Conservation (phyloP, 1,140 invertebrate genomes). For the Drosophila burlai region DNA sequence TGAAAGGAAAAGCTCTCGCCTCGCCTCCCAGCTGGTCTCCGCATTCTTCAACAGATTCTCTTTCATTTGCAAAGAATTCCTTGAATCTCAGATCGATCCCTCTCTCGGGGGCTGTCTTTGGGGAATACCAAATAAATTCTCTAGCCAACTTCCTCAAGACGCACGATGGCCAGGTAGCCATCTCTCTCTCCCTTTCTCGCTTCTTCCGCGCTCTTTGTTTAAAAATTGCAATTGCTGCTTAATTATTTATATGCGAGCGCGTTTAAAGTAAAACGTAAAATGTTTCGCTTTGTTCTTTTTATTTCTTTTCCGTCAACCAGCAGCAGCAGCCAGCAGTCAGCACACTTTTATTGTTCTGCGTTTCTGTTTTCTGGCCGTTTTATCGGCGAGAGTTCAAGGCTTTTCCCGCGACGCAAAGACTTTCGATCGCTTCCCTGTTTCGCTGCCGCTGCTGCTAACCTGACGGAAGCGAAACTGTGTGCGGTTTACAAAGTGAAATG, state of each 20-base stretch:
- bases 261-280: constrained; percentile 63
- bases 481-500: constrained; percentile 51
- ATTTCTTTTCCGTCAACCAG: constrained; percentile 30
- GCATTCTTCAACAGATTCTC: constrained; percentile 11
- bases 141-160: constrained; percentile 38
- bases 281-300: constrained; percentile 55
- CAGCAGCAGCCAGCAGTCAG: constrained; percentile 4
- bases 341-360: constrained; percentile 49
- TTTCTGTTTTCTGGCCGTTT: constrained; percentile 24
- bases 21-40: constrained; percentile 1
- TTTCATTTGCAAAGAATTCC: constrained; percentile 1
- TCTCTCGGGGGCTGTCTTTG: constrained; percentile 17
- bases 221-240: constrained; percentile 44
- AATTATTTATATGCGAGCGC: constrained; percentile 42
- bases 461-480: constrained; percentile 61
- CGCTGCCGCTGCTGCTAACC: constrained; percentile 28
- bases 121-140: constrained; percentile 45
- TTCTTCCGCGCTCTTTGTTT: constrained; percentile 32
- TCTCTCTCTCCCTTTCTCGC: background rate
- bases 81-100: background rate
- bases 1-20: constrained; percentile 8
- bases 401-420: constrained; percentile 54
- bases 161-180: constrained; percentile 4
- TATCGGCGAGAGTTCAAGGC: constrained; percentile 68
- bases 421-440: constrained; percentile 68